Conservation (phyloP, 2,888 invertebrate species). For the Pocota personata region DNA sequence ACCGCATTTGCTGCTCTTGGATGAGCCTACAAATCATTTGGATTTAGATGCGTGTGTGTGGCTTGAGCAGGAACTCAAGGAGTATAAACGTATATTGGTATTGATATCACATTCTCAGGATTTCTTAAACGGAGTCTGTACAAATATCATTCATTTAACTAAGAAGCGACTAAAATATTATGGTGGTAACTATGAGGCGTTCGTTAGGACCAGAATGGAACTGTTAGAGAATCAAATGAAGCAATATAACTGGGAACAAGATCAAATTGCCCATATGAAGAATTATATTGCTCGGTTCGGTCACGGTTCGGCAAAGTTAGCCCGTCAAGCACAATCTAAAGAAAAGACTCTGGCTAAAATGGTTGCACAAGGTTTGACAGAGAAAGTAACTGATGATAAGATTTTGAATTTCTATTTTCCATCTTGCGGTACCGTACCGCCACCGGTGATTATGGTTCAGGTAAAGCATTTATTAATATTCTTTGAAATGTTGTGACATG, state of each 20-base stretch:
- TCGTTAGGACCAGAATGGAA: conserved; percentile 96
- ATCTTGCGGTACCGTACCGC: conserved; percentile 97
- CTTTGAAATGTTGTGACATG: no score
- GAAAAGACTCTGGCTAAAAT: conserved; percentile 99
- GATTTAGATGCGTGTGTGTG: conserved; percentile 99
- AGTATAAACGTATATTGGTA: conserved; percentile 97
- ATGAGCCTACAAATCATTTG: conserved; percentile 99
- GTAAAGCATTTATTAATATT: conserved; percentile 78
- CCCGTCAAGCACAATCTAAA: conserved; percentile 99
- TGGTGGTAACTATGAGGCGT: conserved; percentile 98
- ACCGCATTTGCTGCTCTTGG: conserved; percentile 96
- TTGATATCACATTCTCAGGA: conserved; percentile 99
- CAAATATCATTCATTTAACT: conserved; percentile 97
- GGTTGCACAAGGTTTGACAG: conserved; percentile 98
- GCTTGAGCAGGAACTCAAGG: conserved; percentile 98
- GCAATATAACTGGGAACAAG: conserved; percentile 99
- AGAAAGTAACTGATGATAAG: conserved; percentile 96
- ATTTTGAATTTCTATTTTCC: conserved; percentile 97
- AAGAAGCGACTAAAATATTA: conserved; percentile 97
- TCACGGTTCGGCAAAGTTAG: conserved; percentile 99
- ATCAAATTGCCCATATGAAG: conserved; percentile 99
- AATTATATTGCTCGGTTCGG: conserved; percentile 99
- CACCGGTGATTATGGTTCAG: conserved; percentile 99
- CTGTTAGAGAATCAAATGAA: conserved; percentile 99
- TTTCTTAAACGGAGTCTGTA: conserved; percentile 98